Percentiles rank a stretch among this genome's conserved stretches.
phyloP scores from a whole-genome alignment of 35 echinoderm and acorn worm species.

The Stichopus chloronotus region DNA sequence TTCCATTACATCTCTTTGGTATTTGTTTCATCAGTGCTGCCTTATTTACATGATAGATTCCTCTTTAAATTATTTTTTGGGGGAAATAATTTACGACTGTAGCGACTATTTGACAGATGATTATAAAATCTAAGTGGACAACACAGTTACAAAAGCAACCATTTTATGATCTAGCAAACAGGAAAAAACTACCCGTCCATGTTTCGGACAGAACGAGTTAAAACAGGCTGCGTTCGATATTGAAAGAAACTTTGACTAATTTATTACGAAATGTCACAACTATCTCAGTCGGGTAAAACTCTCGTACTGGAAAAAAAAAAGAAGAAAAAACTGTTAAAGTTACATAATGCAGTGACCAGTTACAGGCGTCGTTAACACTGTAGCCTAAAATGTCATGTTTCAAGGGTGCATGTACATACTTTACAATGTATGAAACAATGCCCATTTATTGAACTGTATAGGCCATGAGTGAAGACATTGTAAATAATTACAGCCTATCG shows the following conservation, averaged over 20 bases:
- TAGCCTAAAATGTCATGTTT: too few species aligned
- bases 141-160: not conserved
- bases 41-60: not conserved
- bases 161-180: not conserved
- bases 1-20: not conserved
- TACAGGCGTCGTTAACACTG: too few species aligned
- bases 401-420: too few species aligned
- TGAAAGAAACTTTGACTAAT: too few species aligned
- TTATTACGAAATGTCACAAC: too few species aligned
- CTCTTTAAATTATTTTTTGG: not conserved
- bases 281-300: not conserved
- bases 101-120: not conserved
- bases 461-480: too few species aligned
- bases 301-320: not conserved
- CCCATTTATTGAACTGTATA: too few species aligned
- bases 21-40: not conserved
- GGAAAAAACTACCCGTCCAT: not conserved
- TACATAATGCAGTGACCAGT: too few species aligned
- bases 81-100: not conserved
- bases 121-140: not conserved
- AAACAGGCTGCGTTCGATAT: too few species aligned
- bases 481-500: too few species aligned
- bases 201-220: not conserved
- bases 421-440: too few species aligned
- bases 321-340: not conserved